A percentile compares a stretch with the other conserved stretches of the same genome.
Evolutionary conservation across 2,113 vertebrate species (phyloP).

Genomic region (Phainopepla nitens): DNA sequence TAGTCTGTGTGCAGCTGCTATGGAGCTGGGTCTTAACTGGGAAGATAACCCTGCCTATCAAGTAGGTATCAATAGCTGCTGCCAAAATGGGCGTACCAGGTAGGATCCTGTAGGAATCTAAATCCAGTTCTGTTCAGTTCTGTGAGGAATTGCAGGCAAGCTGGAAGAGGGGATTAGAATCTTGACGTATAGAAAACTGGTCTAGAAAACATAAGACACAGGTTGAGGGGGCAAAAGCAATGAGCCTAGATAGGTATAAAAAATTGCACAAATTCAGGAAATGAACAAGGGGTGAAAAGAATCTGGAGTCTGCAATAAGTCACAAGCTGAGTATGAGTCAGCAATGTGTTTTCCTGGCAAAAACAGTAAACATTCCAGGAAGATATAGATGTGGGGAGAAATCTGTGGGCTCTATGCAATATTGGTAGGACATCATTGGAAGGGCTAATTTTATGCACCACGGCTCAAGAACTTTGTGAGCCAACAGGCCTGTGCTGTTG

Average conservation of each 20-base stretch:
- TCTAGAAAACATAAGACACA: background rate
- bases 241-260: background rate
- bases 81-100: background rate
- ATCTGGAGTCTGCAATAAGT: background rate
- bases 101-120: background rate
- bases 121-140: background rate
- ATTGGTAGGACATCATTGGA: background rate
- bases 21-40: background rate
- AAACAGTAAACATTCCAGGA: background rate
- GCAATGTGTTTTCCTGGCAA: background rate
- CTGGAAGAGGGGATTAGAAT: background rate
- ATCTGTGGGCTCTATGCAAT: background rate
- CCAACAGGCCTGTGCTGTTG: background rate
- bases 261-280: background rate
- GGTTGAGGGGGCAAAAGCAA: background rate
- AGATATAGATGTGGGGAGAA: background rate
- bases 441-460: background rate
- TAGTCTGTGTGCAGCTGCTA: background rate
- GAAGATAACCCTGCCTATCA: accelerated
- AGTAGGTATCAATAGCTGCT: background rate
- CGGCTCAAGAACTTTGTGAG: background rate
- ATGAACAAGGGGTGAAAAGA: background rate
- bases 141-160: background rate
- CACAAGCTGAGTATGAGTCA: background rate
- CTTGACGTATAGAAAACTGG: background rate